Evolutionary conservation across 2,113 vertebrate genomes (phyloP).

Genomic region (Dromiciops gliroides): DNA sequence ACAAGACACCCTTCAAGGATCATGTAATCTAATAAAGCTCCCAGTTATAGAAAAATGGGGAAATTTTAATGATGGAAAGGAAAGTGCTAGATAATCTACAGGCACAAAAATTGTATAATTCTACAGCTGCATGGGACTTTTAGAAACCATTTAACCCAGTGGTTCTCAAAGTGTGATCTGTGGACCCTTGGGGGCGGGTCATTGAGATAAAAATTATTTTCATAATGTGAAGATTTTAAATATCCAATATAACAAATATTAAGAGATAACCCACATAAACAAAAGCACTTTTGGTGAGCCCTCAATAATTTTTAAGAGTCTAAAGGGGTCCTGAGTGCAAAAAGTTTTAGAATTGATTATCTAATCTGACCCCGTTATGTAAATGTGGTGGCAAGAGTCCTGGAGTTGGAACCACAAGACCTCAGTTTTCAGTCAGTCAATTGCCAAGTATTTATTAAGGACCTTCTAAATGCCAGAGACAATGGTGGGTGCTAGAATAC

Average conservation of each 20-base stretch:
- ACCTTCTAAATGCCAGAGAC: not conserved
- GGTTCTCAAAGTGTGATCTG: not conserved
- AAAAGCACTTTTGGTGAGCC: not conserved
- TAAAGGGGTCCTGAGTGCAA: not conserved
- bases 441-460: not conserved
- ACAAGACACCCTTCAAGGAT: not conserved
- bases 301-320: not conserved
- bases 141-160: not conserved
- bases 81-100: not conserved
- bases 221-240: not conserved
- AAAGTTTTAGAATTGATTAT: not conserved
- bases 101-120: not conserved
- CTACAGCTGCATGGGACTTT: not conserved
- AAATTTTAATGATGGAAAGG: not conserved
- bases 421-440: not conserved
- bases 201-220: not conserved
- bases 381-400: not conserved
- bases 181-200: not conserved
- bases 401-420: not conserved
- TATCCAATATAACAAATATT: not conserved
- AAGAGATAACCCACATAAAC: not conserved
- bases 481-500: no score
- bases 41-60: not conserved
- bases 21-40: not conserved
- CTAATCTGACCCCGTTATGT: not conserved